These are phyloP conservation scores for Bimastos eiseni DNA, from an alignment of 2,888 invertebrate species.

Conservation along the genomic window DNA sequence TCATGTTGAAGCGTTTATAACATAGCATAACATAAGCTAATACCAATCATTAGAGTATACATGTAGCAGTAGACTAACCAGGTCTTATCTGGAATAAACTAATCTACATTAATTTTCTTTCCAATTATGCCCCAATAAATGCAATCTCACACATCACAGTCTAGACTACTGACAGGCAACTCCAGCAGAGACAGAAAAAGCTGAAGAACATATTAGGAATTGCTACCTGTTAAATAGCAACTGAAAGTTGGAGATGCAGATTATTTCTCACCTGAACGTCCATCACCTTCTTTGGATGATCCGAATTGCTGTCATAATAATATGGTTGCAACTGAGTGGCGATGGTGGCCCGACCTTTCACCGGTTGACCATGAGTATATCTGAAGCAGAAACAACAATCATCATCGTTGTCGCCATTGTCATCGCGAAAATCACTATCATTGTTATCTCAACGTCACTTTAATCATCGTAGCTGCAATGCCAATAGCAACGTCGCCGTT, in stretches of 20 bases:
- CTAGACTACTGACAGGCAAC: too few relatives aligned
- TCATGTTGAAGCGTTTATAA: too few relatives aligned
- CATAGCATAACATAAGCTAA: too few relatives aligned
- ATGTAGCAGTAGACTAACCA: too few relatives aligned
- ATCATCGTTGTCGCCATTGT: neutral
- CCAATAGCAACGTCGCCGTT: neutral
- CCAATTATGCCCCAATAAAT: too few relatives aligned
- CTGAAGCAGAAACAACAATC: neutral
- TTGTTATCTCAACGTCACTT: neutral
- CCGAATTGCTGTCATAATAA: neutral
- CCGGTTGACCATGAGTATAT: constrained; percentile 27
- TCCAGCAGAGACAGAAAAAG: too few relatives aligned
- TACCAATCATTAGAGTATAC: too few relatives aligned
- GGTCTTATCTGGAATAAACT: too few relatives aligned
- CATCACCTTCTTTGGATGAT: neutral
- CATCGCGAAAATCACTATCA: neutral
- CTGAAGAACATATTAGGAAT: neutral
- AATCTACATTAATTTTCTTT: too few relatives aligned
- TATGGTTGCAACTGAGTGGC: neutral
- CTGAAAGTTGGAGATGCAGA: neutral
- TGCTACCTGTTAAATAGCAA: neutral
- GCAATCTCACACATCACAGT: too few relatives aligned
- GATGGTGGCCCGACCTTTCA: constrained; percentile 27
- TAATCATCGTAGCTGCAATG: neutral
- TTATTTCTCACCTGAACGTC: neutral